Conservation (phyloP, 2,113 vertebrate genomes). For the Microtus oregoni region DNA sequence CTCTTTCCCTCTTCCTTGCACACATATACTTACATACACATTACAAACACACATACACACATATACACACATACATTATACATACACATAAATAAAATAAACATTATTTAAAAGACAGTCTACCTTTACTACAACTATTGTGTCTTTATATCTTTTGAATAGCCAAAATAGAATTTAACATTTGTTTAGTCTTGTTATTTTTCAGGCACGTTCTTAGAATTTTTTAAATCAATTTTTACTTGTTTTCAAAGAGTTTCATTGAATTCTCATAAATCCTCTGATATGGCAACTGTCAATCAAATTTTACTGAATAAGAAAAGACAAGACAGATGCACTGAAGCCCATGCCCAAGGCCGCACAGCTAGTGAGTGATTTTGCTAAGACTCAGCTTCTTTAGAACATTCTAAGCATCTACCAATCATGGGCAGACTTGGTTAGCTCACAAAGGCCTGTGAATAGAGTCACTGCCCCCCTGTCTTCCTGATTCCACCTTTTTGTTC, state of each 20-base stretch:
- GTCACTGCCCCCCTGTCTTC: background rate
- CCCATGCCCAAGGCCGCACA: background rate
- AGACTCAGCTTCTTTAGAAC: background rate
- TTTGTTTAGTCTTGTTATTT: conserved; percentile 2
- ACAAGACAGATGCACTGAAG: background rate
- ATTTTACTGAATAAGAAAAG: background rate
- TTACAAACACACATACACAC: too few species aligned
- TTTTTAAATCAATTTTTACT: background rate
- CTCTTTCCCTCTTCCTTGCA: background rate
- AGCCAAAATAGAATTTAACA: background rate
- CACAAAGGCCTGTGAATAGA: background rate
- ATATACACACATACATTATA: background rate
- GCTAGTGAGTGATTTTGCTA: background rate
- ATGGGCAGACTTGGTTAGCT: background rate
- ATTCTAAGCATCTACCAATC: background rate
- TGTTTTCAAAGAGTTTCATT: background rate
- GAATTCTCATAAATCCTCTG: background rate
- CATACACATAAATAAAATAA: background rate
- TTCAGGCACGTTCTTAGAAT: background rate
- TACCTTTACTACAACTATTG: background rate
- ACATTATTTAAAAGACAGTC: background rate
- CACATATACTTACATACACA: too few species aligned
- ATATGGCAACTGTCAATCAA: background rate
- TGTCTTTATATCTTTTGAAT: background rate
- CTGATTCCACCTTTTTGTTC: background rate